These are phyloP conservation scores for Philaethria dido DNA, from an alignment of 2,888 invertebrate species.

Conservation along the genomic window DNA sequence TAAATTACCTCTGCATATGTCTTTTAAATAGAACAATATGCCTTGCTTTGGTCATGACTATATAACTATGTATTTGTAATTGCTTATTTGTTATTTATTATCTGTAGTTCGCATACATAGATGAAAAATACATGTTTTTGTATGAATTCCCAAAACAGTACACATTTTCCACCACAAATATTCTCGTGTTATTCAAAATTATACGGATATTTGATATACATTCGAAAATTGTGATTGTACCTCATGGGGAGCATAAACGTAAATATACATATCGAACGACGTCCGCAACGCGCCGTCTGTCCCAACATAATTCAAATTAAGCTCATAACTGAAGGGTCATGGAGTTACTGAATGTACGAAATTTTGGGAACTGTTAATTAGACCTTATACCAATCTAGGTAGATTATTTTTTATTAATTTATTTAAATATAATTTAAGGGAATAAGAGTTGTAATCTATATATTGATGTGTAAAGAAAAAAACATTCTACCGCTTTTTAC, in stretches of 20 bases:
- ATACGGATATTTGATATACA: conserved; percentile 14
- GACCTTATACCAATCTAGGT: neutral
- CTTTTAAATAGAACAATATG: too few relatives aligned
- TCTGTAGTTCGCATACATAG: too few relatives aligned
- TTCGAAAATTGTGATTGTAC: conserved; percentile 32
- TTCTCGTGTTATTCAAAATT: neutral
- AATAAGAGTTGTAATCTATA: neutral
- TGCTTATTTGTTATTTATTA: too few relatives aligned
- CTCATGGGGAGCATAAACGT: conserved; percentile 58
- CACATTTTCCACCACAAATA: neutral
- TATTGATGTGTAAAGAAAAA: too few relatives aligned
- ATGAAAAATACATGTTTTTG: too few relatives aligned
- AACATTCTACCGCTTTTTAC: too few relatives aligned
- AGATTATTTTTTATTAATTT: neutral
- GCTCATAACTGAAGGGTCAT: conserved; percentile 68
- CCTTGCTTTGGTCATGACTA: too few relatives aligned
- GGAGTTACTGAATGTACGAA: conserved; percentile 23
- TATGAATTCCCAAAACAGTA: too few relatives aligned
- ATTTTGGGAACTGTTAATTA: conserved; percentile 34
- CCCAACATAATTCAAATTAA: conserved; percentile 79
- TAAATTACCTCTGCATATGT: too few relatives aligned
- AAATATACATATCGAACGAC: conserved; percentile 64
- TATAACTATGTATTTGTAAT: too few relatives aligned
- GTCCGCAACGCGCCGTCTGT: conserved; percentile 56
- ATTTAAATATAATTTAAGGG: neutral